A percentile compares a stretch with the other conserved stretches of the same genome.
Evolutionary conservation across 2,113 vertebrate species (phyloP).

Genomic region (Myiopsitta monachus): DNA sequence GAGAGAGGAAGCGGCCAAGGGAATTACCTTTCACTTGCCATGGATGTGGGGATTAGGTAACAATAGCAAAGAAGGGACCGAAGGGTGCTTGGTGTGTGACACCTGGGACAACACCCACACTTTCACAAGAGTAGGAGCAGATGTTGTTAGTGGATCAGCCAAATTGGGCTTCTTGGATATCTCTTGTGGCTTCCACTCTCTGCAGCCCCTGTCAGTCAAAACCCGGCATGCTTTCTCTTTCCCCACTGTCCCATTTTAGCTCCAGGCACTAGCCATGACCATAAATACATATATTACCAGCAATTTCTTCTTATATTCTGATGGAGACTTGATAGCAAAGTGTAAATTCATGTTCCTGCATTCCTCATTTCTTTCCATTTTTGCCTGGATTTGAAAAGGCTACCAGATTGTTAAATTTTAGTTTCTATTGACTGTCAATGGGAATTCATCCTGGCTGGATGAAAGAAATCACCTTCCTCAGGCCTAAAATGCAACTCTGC

Average conservation of each 20-base stretch:
- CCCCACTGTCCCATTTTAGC: not conserved
- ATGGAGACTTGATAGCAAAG: not conserved
- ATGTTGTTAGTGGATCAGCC: not conserved
- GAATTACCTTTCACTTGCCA: not conserved
- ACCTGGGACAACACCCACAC: not conserved
- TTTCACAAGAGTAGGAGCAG: not conserved
- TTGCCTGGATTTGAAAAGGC: not conserved
- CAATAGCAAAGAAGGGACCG: not conserved
- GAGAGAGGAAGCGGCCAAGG: not conserved
- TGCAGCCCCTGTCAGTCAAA: not conserved
- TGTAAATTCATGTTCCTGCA: not conserved
- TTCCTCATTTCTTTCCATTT: not conserved
- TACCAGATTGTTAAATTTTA: not conserved
- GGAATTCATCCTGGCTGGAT: not conserved
- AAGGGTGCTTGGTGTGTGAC: not conserved
- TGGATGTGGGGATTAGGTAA: not conserved
- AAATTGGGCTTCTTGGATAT: not conserved
- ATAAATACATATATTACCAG: not conserved
- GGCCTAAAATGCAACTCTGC: not conserved
- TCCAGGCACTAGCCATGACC: not conserved
- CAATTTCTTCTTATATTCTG: not conserved
- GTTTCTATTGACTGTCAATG: not conserved
- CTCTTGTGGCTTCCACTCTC: not conserved
- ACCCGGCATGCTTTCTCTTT: not conserved
- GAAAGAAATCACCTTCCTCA: not conserved